Conservation (phyloP, 2,113 vertebrate genomes). For the Oryzias javanicus region DNA sequence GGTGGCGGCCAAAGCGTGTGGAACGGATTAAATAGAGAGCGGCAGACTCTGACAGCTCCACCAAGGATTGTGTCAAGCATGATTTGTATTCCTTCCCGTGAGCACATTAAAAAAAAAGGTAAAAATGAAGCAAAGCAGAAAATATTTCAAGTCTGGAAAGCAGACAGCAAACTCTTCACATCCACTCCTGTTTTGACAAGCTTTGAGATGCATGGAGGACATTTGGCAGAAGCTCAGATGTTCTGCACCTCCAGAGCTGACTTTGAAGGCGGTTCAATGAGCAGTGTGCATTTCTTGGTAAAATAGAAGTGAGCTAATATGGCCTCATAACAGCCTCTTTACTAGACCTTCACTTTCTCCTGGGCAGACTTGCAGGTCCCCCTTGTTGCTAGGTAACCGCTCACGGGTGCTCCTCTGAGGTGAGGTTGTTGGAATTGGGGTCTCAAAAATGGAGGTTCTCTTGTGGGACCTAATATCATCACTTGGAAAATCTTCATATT, state of each 20-base stretch:
- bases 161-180: constrained; percentile 1
- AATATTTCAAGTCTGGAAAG: constrained; percentile 18
- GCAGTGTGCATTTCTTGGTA: neutral
- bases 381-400: neutral
- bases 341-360: neutral
- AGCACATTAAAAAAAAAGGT: constrained; percentile 24
- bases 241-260: constrained; percentile 2
- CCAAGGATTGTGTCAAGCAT: constrained; percentile 16
- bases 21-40: constrained; percentile 28
- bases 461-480: neutral
- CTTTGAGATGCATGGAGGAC: constrained; percentile 32
- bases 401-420: neutral
- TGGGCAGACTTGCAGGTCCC: neutral
- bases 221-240: constrained; percentile 41
- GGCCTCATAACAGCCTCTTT: neutral
- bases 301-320: neutral
- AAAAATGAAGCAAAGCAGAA: constrained; percentile 33
- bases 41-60: constrained; percentile 13
- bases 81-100: constrained; percentile 52
- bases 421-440: neutral
- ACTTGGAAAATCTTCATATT: neutral
- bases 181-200: constrained; percentile 36
- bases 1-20: constrained; percentile 19
- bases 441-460: neutral
- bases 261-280: neutral